Evolutionary conservation across 2,888 invertebrate genomes (phyloP).

Genomic region (Plemyria rubiginata): DNA sequence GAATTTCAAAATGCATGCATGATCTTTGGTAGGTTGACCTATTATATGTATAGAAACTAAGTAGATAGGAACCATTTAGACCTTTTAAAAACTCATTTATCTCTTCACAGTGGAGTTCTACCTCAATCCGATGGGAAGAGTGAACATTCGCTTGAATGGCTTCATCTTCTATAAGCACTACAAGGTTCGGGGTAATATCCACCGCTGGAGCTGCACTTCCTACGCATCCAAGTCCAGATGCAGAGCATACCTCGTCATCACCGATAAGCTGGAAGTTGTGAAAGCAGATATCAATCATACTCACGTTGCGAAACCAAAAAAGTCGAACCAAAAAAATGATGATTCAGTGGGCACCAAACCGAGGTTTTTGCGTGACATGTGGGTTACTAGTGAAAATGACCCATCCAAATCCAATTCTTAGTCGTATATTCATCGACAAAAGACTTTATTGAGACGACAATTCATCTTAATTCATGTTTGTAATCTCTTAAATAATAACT

Average conservation of each 20-base stretch:
- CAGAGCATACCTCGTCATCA: conserved; percentile 73
- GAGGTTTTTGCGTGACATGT: conserved; percentile 23
- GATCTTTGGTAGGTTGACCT: too few relatives aligned
- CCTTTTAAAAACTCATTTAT: not conserved
- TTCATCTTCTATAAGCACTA: conserved; percentile 76
- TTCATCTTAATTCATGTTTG: too few relatives aligned
- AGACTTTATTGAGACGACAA: too few relatives aligned
- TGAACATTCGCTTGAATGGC: conserved; percentile 73
- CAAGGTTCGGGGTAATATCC: conserved; percentile 68
- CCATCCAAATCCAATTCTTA: not conserved
- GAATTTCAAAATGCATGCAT: too few relatives aligned
- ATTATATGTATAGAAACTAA: too few relatives aligned
- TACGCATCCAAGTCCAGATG: conserved; percentile 76
- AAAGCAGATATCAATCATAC: conserved; percentile 69
- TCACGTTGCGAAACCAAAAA: conserved; percentile 62
- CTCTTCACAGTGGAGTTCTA: conserved; percentile 64
- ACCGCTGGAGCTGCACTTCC: conserved; percentile 76
- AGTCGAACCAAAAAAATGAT: conserved; percentile 33
- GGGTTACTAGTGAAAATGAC: conserved; percentile 9
- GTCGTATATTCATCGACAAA: not conserved
- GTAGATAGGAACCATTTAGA: too few relatives aligned
- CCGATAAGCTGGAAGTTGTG: conserved; percentile 69
- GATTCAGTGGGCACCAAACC: conserved; percentile 15
- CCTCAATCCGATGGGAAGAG: conserved; percentile 70
- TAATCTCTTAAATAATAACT: too few relatives aligned